Evolutionary conservation across 2,797 vertebrate species (phyloP).

Genomic region (Masticophis lateralis): DNA sequence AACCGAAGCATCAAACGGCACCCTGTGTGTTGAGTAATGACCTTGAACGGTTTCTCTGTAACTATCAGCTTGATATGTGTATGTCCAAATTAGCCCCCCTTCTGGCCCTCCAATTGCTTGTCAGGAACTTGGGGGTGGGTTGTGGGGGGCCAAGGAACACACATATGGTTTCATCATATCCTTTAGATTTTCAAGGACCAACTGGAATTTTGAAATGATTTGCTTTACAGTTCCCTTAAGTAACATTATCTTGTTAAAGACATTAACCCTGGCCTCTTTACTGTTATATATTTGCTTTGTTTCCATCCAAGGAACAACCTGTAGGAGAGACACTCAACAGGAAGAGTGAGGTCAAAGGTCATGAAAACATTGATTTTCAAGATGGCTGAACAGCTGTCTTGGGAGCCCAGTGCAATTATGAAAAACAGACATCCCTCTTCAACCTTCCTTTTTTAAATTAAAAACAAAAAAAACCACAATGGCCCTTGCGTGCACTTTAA

Average conservation of each 20-base stretch:
- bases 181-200: constrained; percentile 59
- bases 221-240: constrained; percentile 77
- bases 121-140: constrained; percentile 10
- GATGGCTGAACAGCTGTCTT: constrained; percentile 74
- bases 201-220: constrained; percentile 72
- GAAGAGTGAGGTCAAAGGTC: constrained; percentile 73
- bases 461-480: not conserved
- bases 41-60: constrained; percentile 25
- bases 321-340: constrained; percentile 72
- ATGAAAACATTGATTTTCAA: constrained; percentile 81
- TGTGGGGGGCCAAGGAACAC: not conserved
- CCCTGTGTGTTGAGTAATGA: not conserved
- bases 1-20: constrained; percentile 6
- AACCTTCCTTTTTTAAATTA: constrained; percentile 53
- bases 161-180: constrained; percentile 72
- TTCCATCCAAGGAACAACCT: constrained; percentile 74
- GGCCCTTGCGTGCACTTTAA: constrained; percentile 39
- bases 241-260: constrained; percentile 79
- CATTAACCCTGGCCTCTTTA: constrained; percentile 74
- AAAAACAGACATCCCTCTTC: constrained; percentile 70
- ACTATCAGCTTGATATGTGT: not conserved
- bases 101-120: not conserved
- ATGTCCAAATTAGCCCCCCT: not conserved
- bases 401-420: constrained; percentile 72
- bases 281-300: constrained; percentile 76